phyloP scores from a whole-genome alignment of 2,888 invertebrate genomes.

The Psylliodes chrysocephalus region DNA sequence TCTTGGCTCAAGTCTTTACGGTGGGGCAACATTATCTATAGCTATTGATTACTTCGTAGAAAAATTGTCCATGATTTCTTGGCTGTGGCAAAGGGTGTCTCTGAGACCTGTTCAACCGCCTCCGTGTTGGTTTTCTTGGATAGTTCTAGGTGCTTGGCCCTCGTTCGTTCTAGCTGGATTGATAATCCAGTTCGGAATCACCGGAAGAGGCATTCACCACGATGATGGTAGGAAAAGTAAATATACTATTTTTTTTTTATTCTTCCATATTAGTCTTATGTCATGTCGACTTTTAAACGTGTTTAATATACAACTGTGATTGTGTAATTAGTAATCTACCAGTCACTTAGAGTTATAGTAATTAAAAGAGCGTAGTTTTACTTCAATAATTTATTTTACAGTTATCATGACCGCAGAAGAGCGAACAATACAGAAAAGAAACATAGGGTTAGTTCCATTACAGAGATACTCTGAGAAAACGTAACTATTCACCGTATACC shows the following conservation, averaged over 20 bases:
- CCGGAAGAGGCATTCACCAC: conserved; percentile 74
- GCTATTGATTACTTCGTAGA: conserved; percentile 82
- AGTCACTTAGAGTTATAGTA: too few species aligned
- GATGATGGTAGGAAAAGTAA: conserved; percentile 67
- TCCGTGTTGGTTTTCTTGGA: conserved; percentile 80
- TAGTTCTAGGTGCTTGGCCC: conserved; percentile 80
- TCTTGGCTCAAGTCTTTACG: conserved; percentile 80
- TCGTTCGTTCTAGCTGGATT: conserved; percentile 74
- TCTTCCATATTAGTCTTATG: too few species aligned
- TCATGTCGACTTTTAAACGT: too few species aligned
- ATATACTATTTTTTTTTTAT: background rate
- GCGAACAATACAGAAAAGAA: too few species aligned
- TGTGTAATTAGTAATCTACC: too few species aligned
- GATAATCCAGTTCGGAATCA: conserved; percentile 75
- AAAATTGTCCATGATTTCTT: conserved; percentile 74
- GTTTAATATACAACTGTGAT: too few species aligned
- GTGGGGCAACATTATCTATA: conserved; percentile 76
- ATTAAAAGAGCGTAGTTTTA: too few species aligned
- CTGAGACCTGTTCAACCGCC: conserved; percentile 67
- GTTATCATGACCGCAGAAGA: too few species aligned
- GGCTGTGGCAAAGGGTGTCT: conserved; percentile 77
- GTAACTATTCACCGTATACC: too few species aligned
- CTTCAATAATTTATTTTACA: too few species aligned
- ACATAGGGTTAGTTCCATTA: too few species aligned
- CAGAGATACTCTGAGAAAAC: too few species aligned